Base-by-base conservation (phyloP, 2,113 vertebrate species). In the Taurulus bubalis region DNA sequence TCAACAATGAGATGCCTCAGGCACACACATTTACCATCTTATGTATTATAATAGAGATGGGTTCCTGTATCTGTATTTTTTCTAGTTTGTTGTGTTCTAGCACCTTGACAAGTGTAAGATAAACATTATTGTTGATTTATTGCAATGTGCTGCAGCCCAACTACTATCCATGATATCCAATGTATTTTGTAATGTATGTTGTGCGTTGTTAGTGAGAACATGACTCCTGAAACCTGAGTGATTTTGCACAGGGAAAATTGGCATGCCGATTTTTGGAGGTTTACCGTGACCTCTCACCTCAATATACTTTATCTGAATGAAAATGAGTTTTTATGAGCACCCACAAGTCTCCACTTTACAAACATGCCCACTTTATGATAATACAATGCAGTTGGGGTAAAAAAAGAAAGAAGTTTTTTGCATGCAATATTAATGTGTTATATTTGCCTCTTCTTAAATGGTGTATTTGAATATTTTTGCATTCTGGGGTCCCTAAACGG, bases 1-100 rank as follows among this genome's bases (percentile, higher is more conserved):
- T 66, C 59, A 71, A 59, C 49, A 76, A 79, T 51, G 16, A 36
- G 51, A 79, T 32, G 32, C 42, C 15, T 47, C 15, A 34, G 49
- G n/a, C 62, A 51, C 56, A 67, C 16, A 14, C 24, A 65, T 42
- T 45, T 53, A 12, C 14, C 12, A 22, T 69, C 22, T 32, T 6
- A 4, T 74, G 14, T 28, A 1, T 53, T 53, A 4, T 9, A 32
- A 60, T 51, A 4, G 8, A 1, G 6, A 47, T 28, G 26, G 36
- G n/a, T 32, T 22, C 18, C 36, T 76, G 18, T 4, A 20, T 26
- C 11, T 64, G 22, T 64, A 26, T 32, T 15, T 22, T n/a, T 2
- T 53, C 6, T 42, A 14, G n/a, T 45, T 20, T 59, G 7, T 55
- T 53, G 28, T 68, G 10, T 49, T 51, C 49, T 36, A 20, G n/a